Evolutionary conservation across 1,140 invertebrate genomes (phyloP).

Genomic region (Tetraneura akinire): DNA sequence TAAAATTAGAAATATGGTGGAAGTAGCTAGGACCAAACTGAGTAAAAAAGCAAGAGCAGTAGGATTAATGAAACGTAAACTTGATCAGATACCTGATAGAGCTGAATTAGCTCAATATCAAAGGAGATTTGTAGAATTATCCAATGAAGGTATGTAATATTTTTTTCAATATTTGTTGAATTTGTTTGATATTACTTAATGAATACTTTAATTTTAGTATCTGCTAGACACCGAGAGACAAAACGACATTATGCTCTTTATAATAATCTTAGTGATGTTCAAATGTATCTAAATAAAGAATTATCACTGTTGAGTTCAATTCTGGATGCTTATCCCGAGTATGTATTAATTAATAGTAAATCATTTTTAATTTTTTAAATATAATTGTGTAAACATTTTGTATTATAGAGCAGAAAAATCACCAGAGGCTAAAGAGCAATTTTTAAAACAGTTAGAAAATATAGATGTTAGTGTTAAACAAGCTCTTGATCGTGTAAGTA

Average conservation of each 20-base stretch:
- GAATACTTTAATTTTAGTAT: constrained; percentile 65
- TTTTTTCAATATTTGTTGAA: constrained; percentile 41
- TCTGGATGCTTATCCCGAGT: constrained; percentile 88
- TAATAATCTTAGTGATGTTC: constrained; percentile 93
- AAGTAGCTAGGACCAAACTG: constrained; percentile 65
- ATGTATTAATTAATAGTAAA: constrained; percentile 60
- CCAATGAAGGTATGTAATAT: constrained; percentile 81
- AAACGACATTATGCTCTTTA: constrained; percentile 96
- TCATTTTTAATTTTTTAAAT: not conserved
- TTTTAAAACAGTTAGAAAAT: constrained; percentile 82
- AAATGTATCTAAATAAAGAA: constrained; percentile 89
- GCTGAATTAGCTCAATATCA: constrained; percentile 95
- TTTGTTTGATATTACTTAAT: not conserved
- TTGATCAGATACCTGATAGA: constrained; percentile 88
- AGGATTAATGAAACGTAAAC: constrained; percentile 72
- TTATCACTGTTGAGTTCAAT: constrained; percentile 90
- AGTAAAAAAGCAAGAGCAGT: constrained; percentile 84
- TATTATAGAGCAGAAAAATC: constrained; percentile 69
- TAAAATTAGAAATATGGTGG: constrained; percentile 64
- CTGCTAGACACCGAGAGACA: constrained; percentile 91
- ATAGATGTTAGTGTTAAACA: constrained; percentile 83
- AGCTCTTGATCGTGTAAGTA: constrained; percentile 73
- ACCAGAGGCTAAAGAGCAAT: constrained; percentile 74
- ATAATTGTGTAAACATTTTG: constrained; percentile 52
- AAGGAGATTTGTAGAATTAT: constrained; percentile 90